Conservation (phyloP, 30 jellyfish, hydroid and myxozoan species). For the Haliclystus octoradiatus region DNA sequence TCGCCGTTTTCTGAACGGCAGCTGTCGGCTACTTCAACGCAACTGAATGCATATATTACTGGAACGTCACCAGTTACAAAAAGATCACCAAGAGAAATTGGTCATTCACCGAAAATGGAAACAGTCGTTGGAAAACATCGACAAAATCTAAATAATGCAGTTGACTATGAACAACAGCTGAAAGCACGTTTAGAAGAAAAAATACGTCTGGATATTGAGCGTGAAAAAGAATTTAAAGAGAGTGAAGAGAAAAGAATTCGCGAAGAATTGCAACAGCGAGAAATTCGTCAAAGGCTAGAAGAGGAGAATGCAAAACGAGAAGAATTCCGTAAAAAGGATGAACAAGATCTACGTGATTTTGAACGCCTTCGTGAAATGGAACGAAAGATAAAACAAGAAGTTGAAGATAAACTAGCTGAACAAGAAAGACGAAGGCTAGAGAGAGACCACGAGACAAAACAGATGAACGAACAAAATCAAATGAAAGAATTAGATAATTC, state of each 20-base stretch:
- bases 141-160: not conserved
- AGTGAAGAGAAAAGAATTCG: not conserved
- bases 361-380: constrained; percentile 31
- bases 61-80: not conserved
- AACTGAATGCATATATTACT: not conserved
- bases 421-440: constrained; percentile 30
- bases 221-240: not conserved
- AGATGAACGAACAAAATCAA: constrained; percentile 15
- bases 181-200: not conserved
- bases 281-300: not conserved
- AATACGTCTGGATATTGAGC: not conserved
- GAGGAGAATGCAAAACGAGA: not conserved
- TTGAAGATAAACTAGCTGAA: constrained; percentile 40
- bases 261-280: not conserved
- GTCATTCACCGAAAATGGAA: not conserved
- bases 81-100: not conserved
- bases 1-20: not conserved
- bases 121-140: not conserved
- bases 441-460: constrained; percentile 20
- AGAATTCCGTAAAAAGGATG: not conserved
- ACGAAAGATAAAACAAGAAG: constrained; percentile 26
- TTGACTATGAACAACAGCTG: not conserved
- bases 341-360: not conserved
- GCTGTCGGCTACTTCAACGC: not conserved
- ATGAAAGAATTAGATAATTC: constrained; percentile 15